Conservation (phyloP, 2,888 invertebrate species). For the Andrena flavipes region DNA sequence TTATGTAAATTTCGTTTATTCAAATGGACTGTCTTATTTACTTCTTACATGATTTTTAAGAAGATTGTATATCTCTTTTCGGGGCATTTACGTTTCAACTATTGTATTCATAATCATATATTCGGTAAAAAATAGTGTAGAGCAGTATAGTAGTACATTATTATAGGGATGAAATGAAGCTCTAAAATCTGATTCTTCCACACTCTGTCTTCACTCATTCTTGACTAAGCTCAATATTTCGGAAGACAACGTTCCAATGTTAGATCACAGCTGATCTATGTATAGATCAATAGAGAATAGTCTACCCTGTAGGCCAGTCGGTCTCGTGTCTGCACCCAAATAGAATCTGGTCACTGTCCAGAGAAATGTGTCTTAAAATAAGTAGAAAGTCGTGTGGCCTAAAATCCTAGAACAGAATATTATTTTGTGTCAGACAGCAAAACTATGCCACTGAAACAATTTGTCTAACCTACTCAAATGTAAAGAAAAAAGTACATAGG, state of each 20-base stretch:
- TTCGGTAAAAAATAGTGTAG: too few relatives aligned
- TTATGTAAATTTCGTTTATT: too few relatives aligned
- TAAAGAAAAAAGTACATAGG: too few relatives aligned
- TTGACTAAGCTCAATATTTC: slow-evolving; percentile 4
- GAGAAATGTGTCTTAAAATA: slow-evolving; percentile 36
- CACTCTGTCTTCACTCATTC: not conserved
- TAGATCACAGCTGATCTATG: slow-evolving; percentile 64
- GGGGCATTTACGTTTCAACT: too few relatives aligned
- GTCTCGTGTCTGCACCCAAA: slow-evolving; percentile 67
- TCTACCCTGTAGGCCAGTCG: slow-evolving; percentile 69
- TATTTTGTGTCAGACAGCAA: not conserved
- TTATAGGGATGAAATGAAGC: not conserved
- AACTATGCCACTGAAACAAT: not conserved
- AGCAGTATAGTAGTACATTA: not conserved
- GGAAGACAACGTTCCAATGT: slow-evolving; percentile 44
- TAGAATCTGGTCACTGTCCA: slow-evolving; percentile 62
- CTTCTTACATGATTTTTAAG: too few relatives aligned
- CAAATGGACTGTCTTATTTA: too few relatives aligned
- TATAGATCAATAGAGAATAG: slow-evolving; percentile 75
- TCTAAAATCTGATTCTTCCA: not conserved
- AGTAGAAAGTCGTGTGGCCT: slow-evolving; percentile 43
- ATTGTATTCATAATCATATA: too few relatives aligned
- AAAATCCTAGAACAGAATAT: slow-evolving; percentile 13
- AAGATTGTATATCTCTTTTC: too few relatives aligned
- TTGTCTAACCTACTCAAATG: too few relatives aligned